These are phyloP conservation scores for Momotus momota DNA, from an alignment of 2,797 vertebrate genomes.

Conservation along the genomic window DNA sequence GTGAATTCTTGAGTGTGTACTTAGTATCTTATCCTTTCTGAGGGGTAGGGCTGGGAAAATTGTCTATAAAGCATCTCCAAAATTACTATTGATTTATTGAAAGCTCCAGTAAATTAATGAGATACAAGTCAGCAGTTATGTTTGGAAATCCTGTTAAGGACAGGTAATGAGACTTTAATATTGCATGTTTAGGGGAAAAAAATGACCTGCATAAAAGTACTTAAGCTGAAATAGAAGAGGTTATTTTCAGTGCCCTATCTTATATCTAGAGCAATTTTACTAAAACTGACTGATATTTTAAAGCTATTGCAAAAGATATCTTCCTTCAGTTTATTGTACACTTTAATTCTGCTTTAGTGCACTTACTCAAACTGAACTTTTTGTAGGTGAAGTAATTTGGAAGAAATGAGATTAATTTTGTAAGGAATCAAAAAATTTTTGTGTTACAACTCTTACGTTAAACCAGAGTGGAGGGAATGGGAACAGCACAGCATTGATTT, in stretches of 20 bases:
- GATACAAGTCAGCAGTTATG: not conserved
- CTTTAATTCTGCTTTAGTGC: not conserved
- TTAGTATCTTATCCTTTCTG: not conserved
- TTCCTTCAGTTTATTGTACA: not conserved
- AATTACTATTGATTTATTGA: not conserved
- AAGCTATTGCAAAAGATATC: not conserved
- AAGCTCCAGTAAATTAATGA: not conserved
- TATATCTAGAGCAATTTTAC: not conserved
- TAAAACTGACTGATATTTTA: not conserved
- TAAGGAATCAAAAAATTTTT: not conserved
- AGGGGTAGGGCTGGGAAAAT: not conserved
- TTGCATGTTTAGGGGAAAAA: not conserved
- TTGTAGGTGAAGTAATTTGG: not conserved
- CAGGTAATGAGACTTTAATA: not conserved
- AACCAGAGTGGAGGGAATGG: not conserved
- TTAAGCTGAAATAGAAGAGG: not conserved
- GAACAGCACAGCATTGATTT: not conserved
- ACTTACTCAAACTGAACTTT: not conserved
- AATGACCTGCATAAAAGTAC: not conserved
- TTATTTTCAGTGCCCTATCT: not conserved
- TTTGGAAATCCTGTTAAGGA: not conserved
- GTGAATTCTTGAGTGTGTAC: not conserved
- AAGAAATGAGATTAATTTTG: not conserved
- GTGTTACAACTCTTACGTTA: not conserved
- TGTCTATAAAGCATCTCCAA: not conserved